Conservation (phyloP, 2,888 invertebrate genomes). For the Spodoptera exigua region DNA sequence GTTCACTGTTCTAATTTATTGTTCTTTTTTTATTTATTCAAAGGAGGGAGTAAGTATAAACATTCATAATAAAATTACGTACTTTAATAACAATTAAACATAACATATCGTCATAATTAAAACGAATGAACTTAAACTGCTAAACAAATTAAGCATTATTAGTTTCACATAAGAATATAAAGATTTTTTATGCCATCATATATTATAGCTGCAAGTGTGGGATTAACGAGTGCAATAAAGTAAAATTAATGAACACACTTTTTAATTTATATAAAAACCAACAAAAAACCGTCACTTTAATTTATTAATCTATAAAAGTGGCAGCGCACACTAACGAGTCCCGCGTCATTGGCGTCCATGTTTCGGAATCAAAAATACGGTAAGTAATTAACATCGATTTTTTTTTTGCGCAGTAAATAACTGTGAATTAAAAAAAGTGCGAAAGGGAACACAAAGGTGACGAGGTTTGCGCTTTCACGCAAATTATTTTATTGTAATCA, state of each 20-base stretch:
- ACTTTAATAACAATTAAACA: no score
- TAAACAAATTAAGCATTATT: no score
- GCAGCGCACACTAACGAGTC: conserved; percentile 8
- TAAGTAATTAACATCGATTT: conserved; percentile 45
- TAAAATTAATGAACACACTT: conserved; percentile 1
- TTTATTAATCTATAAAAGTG: conserved; percentile 28
- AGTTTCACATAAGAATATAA: no score
- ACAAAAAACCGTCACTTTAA: conserved; percentile 13
- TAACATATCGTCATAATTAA: no score
- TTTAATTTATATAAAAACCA: conserved; percentile 4
- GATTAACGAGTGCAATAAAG: no score
- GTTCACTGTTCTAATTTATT: conserved; percentile 12
- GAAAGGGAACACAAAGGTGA: conserved; percentile 55
- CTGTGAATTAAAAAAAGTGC: conserved; percentile 53
- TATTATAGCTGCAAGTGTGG: no score
- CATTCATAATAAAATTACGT: no score
- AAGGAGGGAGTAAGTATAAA: neutral
- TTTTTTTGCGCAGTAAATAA: conserved; percentile 45
- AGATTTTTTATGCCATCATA: no score
- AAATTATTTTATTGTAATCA: conserved; percentile 79
- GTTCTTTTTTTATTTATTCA: neutral
- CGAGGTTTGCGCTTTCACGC: conserved; percentile 71
- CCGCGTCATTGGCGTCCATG: conserved; percentile 6
- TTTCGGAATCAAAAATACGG: conserved; percentile 27
- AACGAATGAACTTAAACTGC: no score